A percentile compares a stretch with the other conserved stretches of the same genome.
These are phyloP conservation scores for Lophochroa leadbeateri DNA, from an alignment of 2,113 vertebrate genomes.

Conservation along the genomic window DNA sequence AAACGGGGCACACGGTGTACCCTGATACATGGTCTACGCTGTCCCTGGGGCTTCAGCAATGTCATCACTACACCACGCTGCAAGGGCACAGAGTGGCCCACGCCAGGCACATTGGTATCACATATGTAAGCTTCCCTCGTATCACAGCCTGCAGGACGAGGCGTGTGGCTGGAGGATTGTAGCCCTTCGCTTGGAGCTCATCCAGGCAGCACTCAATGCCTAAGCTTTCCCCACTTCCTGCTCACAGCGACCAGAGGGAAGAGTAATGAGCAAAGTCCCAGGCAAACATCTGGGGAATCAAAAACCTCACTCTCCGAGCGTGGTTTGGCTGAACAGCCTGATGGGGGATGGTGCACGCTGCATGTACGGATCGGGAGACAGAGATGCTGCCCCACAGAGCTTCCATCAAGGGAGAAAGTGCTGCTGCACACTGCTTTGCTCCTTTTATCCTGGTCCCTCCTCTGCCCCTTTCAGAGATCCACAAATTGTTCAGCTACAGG, in stretches of 20 bases:
- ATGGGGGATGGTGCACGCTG: fast-evolving
- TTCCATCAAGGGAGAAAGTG: fast-evolving
- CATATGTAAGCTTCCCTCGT: fast-evolving
- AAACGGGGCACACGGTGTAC: fast-evolving
- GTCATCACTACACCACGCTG: fast-evolving
- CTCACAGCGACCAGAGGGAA: background rate
- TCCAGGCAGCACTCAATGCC: background rate
- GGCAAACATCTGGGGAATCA: background rate
- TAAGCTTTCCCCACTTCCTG: background rate
- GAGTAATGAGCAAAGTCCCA: background rate
- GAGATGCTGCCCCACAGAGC: fast-evolving
- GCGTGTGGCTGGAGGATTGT: background rate
- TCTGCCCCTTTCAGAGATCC: too few relatives aligned
- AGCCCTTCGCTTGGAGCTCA: background rate
- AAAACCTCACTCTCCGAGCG: background rate
- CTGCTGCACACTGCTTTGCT: fast-evolving
- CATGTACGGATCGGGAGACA: fast-evolving
- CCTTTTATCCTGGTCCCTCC: background rate
- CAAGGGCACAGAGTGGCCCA: background rate
- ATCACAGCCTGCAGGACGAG: fast-evolving
- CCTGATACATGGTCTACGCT: fast-evolving
- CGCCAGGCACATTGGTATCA: background rate
- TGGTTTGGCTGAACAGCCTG: background rate
- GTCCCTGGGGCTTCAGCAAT: background rate
- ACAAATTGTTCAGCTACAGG: too few relatives aligned